Conservation (phyloP, 2,888 invertebrate genomes). For the Trachelus troglodyta region DNA sequence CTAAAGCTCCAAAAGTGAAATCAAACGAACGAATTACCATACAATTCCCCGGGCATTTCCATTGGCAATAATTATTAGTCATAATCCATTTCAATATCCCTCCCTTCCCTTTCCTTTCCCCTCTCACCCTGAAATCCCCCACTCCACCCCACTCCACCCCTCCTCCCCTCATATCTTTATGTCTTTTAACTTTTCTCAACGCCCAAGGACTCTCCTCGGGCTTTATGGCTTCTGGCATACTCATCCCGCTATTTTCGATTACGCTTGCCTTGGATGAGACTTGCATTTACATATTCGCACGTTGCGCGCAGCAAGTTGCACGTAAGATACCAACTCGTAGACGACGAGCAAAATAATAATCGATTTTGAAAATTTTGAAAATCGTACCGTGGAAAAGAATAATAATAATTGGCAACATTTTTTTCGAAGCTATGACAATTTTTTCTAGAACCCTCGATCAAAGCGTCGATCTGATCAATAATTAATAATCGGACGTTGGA, state of each 20-base stretch:
- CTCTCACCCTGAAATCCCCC: constrained; percentile 9
- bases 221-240: constrained; percentile 27
- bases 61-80: constrained; percentile 41
- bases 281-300: background rate
- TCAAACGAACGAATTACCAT: constrained; percentile 35
- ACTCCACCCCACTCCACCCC: constrained; percentile 4
- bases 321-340: background rate
- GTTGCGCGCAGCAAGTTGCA: background rate
- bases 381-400: too few relatives aligned
- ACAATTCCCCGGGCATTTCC: constrained; percentile 40
- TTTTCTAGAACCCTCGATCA: too few relatives aligned
- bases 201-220: background rate
- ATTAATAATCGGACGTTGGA: background rate
- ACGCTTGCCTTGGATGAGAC: constrained; percentile 9
- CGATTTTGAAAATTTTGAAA: too few relatives aligned
- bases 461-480: background rate
- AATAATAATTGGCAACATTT: background rate
- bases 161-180: background rate
- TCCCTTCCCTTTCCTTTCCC: constrained; percentile 29
- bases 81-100: constrained; percentile 27
- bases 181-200: background rate
- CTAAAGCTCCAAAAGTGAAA: constrained; percentile 18
- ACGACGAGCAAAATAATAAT: background rate
- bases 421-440: background rate
- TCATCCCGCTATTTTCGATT: constrained; percentile 30